Evolutionary conservation across 2,888 invertebrate genomes (phyloP).

Genomic region (Rhimphoctona megacephalus): DNA sequence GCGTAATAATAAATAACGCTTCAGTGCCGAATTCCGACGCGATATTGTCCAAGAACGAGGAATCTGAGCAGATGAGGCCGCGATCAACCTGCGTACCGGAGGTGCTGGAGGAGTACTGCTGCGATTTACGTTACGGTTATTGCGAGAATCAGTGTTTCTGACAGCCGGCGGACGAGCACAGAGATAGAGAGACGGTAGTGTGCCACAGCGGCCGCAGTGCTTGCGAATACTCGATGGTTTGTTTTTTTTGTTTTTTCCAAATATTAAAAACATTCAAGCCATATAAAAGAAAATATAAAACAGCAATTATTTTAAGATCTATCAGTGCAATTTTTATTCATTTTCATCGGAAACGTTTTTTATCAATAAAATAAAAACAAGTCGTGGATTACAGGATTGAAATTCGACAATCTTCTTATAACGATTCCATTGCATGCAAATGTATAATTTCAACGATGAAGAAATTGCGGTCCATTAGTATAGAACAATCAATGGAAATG

Average conservation of each 20-base stretch:
- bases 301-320: not conserved
- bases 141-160: conserved; percentile 81
- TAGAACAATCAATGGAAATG: too few relatives aligned
- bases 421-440: too few relatives aligned
- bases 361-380: not conserved
- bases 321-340: too few relatives aligned
- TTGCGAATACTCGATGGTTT: conserved; percentile 84
- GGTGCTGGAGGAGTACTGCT: conserved; percentile 81
- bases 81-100: conserved; percentile 81
- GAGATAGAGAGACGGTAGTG: conserved; percentile 82
- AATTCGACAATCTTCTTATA: too few relatives aligned
- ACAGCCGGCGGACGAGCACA: conserved; percentile 81
- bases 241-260: conserved; percentile 71
- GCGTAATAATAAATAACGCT: not conserved
- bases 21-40: conserved; percentile 17
- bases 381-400: too few relatives aligned
- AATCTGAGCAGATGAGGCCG: conserved; percentile 81
- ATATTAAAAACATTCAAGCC: not conserved
- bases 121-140: conserved; percentile 78
- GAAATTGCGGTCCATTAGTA: too few relatives aligned
- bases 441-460: too few relatives aligned
- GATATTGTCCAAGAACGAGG: conserved; percentile 43
- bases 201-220: conserved; percentile 83
- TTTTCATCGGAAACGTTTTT: too few relatives aligned
- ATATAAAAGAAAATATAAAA: not conserved